Percentiles rank a stretch among this genome's conserved stretches.
phyloP scores from a whole-genome alignment of 2,888 invertebrate species.

The Phengaris alcon region DNA sequence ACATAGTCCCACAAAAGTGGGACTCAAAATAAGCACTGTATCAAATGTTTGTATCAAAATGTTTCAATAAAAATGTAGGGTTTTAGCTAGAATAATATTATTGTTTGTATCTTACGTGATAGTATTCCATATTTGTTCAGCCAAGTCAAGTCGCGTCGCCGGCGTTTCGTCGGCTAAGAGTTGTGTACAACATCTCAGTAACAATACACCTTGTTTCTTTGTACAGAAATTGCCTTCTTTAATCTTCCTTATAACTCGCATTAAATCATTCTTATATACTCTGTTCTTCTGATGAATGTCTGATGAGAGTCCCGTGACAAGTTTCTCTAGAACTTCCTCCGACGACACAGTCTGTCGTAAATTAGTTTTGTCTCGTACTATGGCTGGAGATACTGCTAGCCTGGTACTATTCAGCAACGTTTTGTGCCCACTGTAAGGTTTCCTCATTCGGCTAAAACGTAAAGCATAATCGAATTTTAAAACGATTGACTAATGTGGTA shows the following conservation, averaged over 20 bases:
- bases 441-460: background rate
- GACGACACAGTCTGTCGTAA: conserved; percentile 39
- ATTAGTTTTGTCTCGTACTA: conserved; percentile 31
- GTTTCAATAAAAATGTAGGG: too few relatives aligned
- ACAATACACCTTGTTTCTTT: conserved; percentile 64
- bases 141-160: conserved; percentile 66
- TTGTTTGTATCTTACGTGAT: conserved; percentile 56
- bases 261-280: conserved; percentile 69
- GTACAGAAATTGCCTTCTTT: conserved; percentile 63
- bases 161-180: conserved; percentile 73
- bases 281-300: conserved; percentile 67
- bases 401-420: background rate
- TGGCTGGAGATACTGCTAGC: conserved; percentile 33
- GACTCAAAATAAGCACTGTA: too few relatives aligned
- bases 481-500: background rate
- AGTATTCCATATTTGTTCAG: conserved; percentile 76
- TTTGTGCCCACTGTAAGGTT: background rate
- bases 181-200: conserved; percentile 79
- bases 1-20: too few relatives aligned
- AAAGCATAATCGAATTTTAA: background rate
- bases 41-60: too few relatives aligned
- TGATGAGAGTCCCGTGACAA: conserved; percentile 58
- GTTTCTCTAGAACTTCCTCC: conserved; percentile 63
- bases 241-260: conserved; percentile 57
- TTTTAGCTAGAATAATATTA: too few relatives aligned